Conservation (phyloP, 2,888 invertebrate species). For the Elmis aenea region DNA sequence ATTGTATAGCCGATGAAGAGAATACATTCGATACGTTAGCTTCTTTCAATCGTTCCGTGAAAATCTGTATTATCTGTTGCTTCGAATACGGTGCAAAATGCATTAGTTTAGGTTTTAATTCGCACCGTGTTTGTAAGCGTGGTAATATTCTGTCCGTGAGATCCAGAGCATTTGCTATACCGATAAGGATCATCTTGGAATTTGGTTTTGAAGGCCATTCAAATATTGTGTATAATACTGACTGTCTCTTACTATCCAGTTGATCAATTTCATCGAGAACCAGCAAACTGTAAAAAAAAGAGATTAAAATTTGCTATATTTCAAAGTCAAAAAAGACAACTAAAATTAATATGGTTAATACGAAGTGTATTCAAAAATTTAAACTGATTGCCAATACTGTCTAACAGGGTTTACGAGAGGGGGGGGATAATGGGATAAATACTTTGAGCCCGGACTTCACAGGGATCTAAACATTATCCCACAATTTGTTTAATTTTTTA, state of each 20-base stretch:
- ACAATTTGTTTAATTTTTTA: no score
- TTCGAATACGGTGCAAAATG: constrained; percentile 92
- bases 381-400: no score
- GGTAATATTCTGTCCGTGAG: constrained; percentile 87
- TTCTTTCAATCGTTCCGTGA: constrained; percentile 69
- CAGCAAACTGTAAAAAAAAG: constrained; percentile 48
- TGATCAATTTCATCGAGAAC: constrained; percentile 96
- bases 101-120: constrained; percentile 69
- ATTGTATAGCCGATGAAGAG: constrained; percentile 77
- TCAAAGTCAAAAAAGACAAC: constrained; percentile 46
- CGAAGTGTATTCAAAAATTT: no score
- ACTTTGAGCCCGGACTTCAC: no score
- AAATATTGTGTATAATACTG: constrained; percentile 87
- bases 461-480: no score
- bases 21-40: constrained; percentile 66
- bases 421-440: no score
- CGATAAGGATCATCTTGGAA: constrained; percentile 74
- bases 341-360: constrained; percentile 2
- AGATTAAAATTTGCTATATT: constrained; percentile 35
- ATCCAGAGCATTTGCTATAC: constrained; percentile 94
- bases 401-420: no score
- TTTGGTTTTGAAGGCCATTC: constrained; percentile 77
- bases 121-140: constrained; percentile 72
- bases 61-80: constrained; percentile 81
- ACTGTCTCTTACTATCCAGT: constrained; percentile 74